Conservation (phyloP, 2,888 invertebrate species). For the Drosophila setosimentum region DNA sequence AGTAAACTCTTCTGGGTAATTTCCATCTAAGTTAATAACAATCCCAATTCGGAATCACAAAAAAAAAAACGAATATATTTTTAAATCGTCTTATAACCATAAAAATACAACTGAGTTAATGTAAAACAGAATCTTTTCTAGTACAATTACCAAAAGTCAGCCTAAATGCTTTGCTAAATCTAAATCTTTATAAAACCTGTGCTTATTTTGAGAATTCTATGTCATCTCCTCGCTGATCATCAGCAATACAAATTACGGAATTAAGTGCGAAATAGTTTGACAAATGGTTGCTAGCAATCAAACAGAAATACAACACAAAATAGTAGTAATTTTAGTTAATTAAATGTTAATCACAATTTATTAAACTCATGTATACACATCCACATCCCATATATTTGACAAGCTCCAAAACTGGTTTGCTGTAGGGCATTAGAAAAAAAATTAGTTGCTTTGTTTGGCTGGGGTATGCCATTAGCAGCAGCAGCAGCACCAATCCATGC, state of each 20-base stretch:
- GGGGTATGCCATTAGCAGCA: slow-evolving; percentile 32
- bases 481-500: slow-evolving; percentile 3
- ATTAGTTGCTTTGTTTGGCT: slow-evolving; percentile 8
- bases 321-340: neutral
- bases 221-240: neutral
- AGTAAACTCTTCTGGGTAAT: neutral
- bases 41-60: neutral
- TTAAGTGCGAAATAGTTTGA: neutral
- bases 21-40: neutral
- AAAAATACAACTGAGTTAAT: neutral
- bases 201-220: neutral
- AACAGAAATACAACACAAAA: neutral
- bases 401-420: slow-evolving; percentile 1
- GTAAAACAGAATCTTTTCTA: neutral
- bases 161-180: neutral
- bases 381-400: neutral
- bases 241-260: neutral
- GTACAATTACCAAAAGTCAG: neutral
- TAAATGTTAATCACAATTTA: slow-evolving; percentile 2
- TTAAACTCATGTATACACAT: neutral
- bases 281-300: neutral
- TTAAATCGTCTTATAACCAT: neutral
- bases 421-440: slow-evolving; percentile 10
- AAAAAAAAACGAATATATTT: neutral
- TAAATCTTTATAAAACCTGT: neutral